Base-by-base conservation (phyloP, 2,888 invertebrate genomes). In the Blastobasis adustella region DNA sequence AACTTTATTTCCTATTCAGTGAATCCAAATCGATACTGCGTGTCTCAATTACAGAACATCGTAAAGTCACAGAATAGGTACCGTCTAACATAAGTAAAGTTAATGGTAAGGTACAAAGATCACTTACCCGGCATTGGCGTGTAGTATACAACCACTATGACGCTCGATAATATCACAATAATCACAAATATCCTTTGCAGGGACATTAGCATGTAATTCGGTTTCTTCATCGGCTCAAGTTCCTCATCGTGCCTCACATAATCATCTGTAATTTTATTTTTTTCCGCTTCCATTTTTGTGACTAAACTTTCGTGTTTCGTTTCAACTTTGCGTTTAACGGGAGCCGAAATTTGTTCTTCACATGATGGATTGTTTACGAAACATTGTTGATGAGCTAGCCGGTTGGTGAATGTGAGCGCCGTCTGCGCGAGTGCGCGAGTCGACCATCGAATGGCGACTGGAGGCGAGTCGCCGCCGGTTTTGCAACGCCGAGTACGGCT, bases 91-190 rank as follows among this genome's bases (percentile, higher is more conserved):
- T 23, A 23, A 23, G 23, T 23, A 23, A 23, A 23, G 23, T 23
- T 23, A 23, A 23, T 23, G 23, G 3, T 23, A 23, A 23, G 23
- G 23, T 23, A 23, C 23, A 23, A 23, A 23, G 23, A 37, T 9
- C 8, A 9, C 58, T 54, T 81, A 93, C 93, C 93, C 87, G 93
- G 93, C 82, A 93, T 87, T 36, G 94, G 93, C 47, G 93, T 93
- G 56, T 93, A 90, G 73, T 93, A 92, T 59, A 94, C 91, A 57
- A 94, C 91, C 49, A 93, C 90, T 47, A 93, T 82, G 54, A 93
- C 93, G 64, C 92, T 91, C 23, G 90, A 90, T 49, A 91, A 82
- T 75, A 94, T 91, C 56, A 92, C 91, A 65, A 90, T 82, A 65
- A 94, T 86, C 68, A 93, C 90, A 36, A 91, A 90, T 66, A 91